A percentile compares a stretch with the other conserved stretches of the same genome.
Evolutionary conservation across 2,888 invertebrate species (phyloP).

Genomic region (Ennomos fuscantarius): DNA sequence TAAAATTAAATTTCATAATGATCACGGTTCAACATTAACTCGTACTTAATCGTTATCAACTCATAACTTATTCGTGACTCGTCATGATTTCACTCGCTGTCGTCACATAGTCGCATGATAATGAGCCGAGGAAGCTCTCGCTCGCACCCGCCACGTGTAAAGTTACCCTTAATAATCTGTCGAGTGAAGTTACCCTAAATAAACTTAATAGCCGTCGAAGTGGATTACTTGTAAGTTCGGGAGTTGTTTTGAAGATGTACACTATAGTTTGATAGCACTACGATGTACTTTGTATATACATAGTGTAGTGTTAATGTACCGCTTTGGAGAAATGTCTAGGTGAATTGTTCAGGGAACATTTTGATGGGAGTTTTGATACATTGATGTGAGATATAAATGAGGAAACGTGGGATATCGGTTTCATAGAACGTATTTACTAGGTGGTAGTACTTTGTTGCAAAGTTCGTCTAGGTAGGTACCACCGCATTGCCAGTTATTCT

Average conservation of each 20-base stretch:
- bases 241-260: conserved; percentile 27
- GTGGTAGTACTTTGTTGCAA: too few relatives aligned
- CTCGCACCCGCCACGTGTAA: conserved; percentile 28
- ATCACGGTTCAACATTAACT: too few relatives aligned
- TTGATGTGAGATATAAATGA: too few relatives aligned
- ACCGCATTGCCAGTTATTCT: too few relatives aligned
- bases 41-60: conserved; percentile 22
- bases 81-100: conserved; percentile 66
- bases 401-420: too few relatives aligned
- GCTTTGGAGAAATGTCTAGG: too few relatives aligned
- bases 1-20: conserved; percentile 13
- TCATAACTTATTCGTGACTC: conserved; percentile 49
- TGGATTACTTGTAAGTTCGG: conserved; percentile 36
- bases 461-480: too few relatives aligned
- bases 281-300: too few relatives aligned
- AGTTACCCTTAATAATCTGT: conserved; percentile 26
- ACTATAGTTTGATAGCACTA: conserved; percentile 13
- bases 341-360: too few relatives aligned
- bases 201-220: conserved; percentile 36
- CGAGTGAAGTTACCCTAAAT: conserved; percentile 31
- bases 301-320: too few relatives aligned
- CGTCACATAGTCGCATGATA: conserved; percentile 66
- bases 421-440: too few relatives aligned
- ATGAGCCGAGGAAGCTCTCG: conserved; percentile 59
- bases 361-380: too few relatives aligned